These are phyloP conservation scores for Limulus polyphemus DNA, from an alignment of 2,888 invertebrate species.

Conservation along the genomic window DNA sequence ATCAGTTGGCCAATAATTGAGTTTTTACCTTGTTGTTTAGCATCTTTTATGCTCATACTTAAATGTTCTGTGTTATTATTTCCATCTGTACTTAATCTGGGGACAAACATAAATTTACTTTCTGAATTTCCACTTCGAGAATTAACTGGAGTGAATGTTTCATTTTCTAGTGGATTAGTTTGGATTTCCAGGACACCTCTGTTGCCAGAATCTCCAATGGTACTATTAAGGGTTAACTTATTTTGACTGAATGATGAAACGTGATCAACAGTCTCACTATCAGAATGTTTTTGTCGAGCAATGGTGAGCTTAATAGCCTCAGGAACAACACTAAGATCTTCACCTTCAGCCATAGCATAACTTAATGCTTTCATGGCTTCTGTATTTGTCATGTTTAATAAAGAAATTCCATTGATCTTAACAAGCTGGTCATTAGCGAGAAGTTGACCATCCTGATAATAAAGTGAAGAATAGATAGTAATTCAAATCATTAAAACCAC, in stretches of 20 bases:
- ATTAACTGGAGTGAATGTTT: conserved; percentile 23
- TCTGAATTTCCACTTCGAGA: too few relatives aligned
- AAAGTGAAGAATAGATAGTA: too few relatives aligned
- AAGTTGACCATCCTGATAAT: conserved; percentile 56
- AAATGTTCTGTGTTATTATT: too few relatives aligned
- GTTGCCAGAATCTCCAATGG: too few relatives aligned
- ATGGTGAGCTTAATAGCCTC: conserved; percentile 80
- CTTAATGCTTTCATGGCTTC: conserved; percentile 84
- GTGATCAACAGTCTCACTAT: conserved; percentile 13
- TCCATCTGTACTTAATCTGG: too few relatives aligned
- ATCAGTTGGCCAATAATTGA: background rate
- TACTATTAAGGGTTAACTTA: too few relatives aligned
- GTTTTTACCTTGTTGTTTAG: background rate
- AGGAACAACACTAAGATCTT: conserved; percentile 43
- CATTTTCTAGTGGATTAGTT: too few relatives aligned
- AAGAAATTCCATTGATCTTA: conserved; percentile 71
- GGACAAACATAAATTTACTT: too few relatives aligned
- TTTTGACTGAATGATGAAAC: too few relatives aligned
- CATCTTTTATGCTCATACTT: too few relatives aligned
- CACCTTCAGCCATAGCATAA: conserved; percentile 36
- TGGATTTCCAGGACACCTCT: too few relatives aligned
- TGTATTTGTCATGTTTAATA: conserved; percentile 76
- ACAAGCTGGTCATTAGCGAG: conserved; percentile 88
- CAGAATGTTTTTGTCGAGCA: conserved; percentile 46
- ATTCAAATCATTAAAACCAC: background rate